Conservation (phyloP, 2,888 invertebrate genomes). For the Apodemia duryi region DNA sequence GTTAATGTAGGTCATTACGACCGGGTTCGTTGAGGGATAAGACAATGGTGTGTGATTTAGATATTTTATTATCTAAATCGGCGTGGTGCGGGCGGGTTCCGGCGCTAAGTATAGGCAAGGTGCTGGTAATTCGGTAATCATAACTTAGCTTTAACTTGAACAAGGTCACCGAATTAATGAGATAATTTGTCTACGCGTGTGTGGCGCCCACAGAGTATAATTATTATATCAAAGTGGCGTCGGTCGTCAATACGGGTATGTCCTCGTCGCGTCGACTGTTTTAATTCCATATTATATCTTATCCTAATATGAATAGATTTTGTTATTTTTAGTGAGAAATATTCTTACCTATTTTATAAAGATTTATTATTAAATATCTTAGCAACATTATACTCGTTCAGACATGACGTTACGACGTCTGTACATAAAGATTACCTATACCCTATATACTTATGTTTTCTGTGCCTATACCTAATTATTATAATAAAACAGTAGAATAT, state of each 20-base stretch:
- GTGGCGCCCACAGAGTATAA: conserved; percentile 39
- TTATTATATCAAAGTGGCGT: conserved; percentile 16
- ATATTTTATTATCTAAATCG: conserved; percentile 78
- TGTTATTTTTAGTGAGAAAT: too few species aligned
- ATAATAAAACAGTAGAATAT: too few species aligned
- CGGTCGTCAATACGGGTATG: conserved; percentile 5
- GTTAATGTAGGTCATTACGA: conserved; percentile 70
- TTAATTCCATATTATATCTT: too few species aligned
- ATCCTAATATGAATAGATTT: too few species aligned
- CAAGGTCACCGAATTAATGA: conserved; percentile 60
- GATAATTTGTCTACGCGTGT: conserved; percentile 51
- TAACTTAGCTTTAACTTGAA: conserved; percentile 58
- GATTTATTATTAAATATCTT: too few species aligned
- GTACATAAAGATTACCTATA: too few species aligned
- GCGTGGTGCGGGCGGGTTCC: conserved; percentile 42
- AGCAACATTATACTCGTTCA: too few species aligned
- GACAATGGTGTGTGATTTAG: conserved; percentile 65
- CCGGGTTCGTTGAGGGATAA: conserved; percentile 51
- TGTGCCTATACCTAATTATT: too few species aligned
- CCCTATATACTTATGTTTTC: too few species aligned
- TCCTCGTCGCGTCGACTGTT: too few species aligned
- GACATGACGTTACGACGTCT: too few species aligned
- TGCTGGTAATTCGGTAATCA: conserved; percentile 75
- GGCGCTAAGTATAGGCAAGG: conserved; percentile 70
- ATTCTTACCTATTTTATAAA: too few species aligned